Percentiles rank a stretch among this genome's conserved stretches.
phyloP scores from a whole-genome alignment of 2,113 vertebrate genomes.

The Vidua macroura region DNA sequence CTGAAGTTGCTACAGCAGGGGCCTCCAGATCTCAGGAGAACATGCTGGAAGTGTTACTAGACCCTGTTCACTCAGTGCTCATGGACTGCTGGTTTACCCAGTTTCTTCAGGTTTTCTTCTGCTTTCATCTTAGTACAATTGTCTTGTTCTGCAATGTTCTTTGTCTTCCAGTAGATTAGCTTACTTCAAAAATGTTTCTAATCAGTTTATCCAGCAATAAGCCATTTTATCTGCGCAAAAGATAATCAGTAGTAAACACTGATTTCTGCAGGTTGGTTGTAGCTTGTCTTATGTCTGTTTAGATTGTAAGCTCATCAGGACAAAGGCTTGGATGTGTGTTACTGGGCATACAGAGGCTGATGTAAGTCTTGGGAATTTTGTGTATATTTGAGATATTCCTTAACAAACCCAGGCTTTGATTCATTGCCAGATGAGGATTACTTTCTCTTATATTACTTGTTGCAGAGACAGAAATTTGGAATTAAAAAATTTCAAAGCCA shows the following conservation, averaged over 20 bases:
- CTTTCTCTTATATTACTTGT: background rate
- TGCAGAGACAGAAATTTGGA: background rate
- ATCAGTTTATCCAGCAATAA: background rate
- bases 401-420: background rate
- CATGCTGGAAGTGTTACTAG: background rate
- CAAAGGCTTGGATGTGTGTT: background rate
- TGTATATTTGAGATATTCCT: background rate
- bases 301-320: background rate
- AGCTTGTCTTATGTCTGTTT: background rate
- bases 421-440: background rate
- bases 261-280: background rate
- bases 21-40: background rate
- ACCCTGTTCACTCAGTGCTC: background rate
- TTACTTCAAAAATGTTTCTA: background rate
- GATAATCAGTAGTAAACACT: background rate
- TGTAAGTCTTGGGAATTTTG: background rate
- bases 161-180: background rate
- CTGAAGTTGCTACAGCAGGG: background rate
- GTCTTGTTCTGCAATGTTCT: background rate
- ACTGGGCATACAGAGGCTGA: background rate
- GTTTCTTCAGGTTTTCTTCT: background rate
- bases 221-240: background rate
- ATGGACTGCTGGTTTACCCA: background rate
- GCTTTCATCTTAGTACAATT: background rate
- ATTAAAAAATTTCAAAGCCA: background rate